phyloP scores from a whole-genome alignment of 2,113 vertebrate species.

The Lepisosteus oculatus region DNA sequence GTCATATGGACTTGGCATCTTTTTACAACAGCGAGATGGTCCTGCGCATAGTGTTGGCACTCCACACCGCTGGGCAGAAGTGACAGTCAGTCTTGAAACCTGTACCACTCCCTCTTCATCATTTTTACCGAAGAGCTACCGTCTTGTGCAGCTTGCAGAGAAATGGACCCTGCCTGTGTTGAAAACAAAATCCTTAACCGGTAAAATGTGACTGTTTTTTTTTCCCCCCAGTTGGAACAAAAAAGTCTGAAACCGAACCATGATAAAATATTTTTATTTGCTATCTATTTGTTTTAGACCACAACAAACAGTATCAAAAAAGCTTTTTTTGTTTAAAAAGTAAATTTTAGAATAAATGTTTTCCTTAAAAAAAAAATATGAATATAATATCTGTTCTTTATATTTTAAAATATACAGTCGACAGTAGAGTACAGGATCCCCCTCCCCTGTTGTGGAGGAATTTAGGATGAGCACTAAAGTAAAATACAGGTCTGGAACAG shows the following conservation, averaged over 20 bases:
- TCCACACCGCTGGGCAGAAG: too few species aligned
- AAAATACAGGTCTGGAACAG: neutral
- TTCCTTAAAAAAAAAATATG: neutral
- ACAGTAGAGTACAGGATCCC: neutral
- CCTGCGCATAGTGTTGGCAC: too few species aligned
- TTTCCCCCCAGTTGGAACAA: constrained; percentile 17
- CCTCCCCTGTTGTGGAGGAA: neutral
- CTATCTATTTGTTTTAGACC: constrained; percentile 29
- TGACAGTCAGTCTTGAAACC: too few species aligned
- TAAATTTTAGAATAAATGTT: constrained; percentile 4
- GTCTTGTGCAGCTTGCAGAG: too few species aligned
- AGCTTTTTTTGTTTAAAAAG: constrained; percentile 31
- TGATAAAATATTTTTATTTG: constrained; percentile 63
- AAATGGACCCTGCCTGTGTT: too few species aligned
- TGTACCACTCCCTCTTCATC: too few species aligned
- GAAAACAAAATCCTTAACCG: neutral
- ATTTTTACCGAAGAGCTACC: too few species aligned
- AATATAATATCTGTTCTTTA: neutral
- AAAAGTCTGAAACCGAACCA: constrained; percentile 23
- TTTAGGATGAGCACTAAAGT: neutral
- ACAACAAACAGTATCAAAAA: constrained; percentile 39
- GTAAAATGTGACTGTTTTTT: neutral
- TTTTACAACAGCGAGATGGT: too few species aligned
- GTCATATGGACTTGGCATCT: too few species aligned
- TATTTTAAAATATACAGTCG: neutral